Percentiles rank a stretch among this genome's conserved stretches.
Evolutionary conservation across 2,797 vertebrate species (phyloP).

Genomic region (Megalops cyprinoides): DNA sequence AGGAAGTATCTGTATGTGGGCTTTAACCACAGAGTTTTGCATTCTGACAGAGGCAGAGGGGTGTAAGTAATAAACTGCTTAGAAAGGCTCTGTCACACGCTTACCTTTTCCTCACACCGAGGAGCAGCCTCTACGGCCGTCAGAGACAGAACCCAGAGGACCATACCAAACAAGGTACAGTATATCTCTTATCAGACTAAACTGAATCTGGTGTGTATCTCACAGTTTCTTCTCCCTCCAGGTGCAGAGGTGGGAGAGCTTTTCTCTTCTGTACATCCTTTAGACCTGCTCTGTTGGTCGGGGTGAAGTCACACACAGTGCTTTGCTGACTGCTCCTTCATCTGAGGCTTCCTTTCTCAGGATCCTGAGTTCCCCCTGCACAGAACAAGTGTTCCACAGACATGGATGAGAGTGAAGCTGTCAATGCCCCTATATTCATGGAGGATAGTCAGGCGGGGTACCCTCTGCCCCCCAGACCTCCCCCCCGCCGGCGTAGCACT

Average conservation of each 20-base stretch:
- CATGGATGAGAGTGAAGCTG: constrained; percentile 51
- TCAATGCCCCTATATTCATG: no score
- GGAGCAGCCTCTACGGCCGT: no score
- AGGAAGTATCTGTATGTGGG: constrained; percentile 56
- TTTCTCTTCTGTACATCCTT: neutral
- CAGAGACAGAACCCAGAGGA: neutral
- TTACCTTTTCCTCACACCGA: no score
- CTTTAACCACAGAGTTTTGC: constrained; percentile 47
- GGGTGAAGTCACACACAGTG: no score
- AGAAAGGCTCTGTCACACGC: no score
- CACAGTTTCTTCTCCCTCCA: neutral
- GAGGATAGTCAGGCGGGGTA: constrained; percentile 56
- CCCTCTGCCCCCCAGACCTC: constrained; percentile 58
- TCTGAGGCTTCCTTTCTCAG: no score
- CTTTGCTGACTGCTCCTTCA: no score
- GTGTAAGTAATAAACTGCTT: neutral
- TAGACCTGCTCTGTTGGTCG: neutral
- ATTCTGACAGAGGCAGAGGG: constrained; percentile 34
- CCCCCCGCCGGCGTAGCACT: fast-evolving
- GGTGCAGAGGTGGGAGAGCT: neutral
- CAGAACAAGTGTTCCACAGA: neutral
- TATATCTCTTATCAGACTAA: no score
- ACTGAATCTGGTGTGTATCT: no score
- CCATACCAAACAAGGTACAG: neutral
- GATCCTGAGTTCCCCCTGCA: neutral